Conservation (phyloP, 2,113 vertebrate species). For the Nothobranchius kuhntae region DNA sequence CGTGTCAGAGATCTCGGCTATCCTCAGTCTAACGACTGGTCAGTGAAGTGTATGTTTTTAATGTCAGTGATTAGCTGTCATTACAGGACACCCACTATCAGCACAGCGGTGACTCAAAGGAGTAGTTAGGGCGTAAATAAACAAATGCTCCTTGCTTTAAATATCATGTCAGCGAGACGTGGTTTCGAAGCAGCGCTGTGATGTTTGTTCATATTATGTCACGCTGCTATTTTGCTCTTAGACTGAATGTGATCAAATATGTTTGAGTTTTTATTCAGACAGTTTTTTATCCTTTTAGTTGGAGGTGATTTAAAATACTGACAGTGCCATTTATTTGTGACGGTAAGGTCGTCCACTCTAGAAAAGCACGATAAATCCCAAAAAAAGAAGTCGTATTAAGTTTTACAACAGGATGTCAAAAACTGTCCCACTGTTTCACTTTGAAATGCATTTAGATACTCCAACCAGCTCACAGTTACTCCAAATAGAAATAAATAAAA, state of each 20-base stretch:
- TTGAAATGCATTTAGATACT: slow-evolving; percentile 19
- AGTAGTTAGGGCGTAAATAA: slow-evolving; percentile 12
- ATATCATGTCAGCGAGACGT: neutral
- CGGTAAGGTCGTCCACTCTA: no score
- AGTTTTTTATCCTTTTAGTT: neutral
- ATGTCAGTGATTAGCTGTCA: slow-evolving; percentile 42
- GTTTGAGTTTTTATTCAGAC: no score
- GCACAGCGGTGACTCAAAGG: slow-evolving; percentile 19
- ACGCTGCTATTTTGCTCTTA: no score
- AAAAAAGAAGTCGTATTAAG: no score
- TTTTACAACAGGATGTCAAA: neutral
- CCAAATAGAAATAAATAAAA: slow-evolving; percentile 26
- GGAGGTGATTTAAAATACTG: no score
- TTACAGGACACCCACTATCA: slow-evolving; percentile 6
- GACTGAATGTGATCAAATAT: no score
- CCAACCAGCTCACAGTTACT: slow-evolving; percentile 1
- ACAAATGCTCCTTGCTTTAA: neutral
- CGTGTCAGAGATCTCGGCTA: slow-evolving; percentile 26
- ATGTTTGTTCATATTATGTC: no score
- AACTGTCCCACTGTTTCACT: slow-evolving; percentile 24
- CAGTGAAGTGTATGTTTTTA: slow-evolving; percentile 40
- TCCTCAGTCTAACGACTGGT: slow-evolving; percentile 34
- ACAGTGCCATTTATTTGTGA: no score
- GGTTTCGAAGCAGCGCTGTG: neutral
- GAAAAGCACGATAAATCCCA: no score